Evolutionary conservation across 2,888 invertebrate genomes (phyloP).

Genomic region (Eupithecia dodoneata): DNA sequence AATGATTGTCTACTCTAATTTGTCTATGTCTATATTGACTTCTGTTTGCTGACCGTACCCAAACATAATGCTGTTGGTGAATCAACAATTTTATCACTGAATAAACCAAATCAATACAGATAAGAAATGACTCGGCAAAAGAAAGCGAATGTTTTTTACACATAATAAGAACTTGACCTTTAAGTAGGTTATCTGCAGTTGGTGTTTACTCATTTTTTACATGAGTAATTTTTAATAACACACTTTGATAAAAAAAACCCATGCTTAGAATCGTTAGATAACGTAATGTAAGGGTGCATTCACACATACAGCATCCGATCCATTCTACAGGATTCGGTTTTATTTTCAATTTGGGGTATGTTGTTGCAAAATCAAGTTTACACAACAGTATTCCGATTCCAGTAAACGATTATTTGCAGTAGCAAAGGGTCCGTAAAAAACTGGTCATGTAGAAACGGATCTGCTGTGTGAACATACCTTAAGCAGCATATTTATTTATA

Average conservation of each 20-base stretch:
- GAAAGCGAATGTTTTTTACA: not conserved
- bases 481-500: too few relatives aligned
- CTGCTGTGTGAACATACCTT: too few relatives aligned
- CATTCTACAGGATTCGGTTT: too few relatives aligned
- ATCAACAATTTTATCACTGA: constrained; percentile 4
- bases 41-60: constrained; percentile 3
- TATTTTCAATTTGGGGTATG: too few relatives aligned
- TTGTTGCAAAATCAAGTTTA: too few relatives aligned
- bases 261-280: not conserved
- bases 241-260: not conserved
- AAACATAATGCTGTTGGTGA: not conserved
- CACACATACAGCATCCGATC: too few relatives aligned
- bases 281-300: too few relatives aligned
- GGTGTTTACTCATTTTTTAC: constrained; percentile 1
- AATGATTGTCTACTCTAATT: too few relatives aligned
- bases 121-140: constrained; percentile 1
- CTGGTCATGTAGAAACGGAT: too few relatives aligned
- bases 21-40: not conserved
- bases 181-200: not conserved
- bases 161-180: constrained; percentile 6
- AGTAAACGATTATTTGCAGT: too few relatives aligned
- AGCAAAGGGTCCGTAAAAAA: too few relatives aligned
- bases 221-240: not conserved
- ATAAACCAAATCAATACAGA: not conserved
- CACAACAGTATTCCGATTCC: too few relatives aligned